Percentiles rank a stretch among this genome's conserved stretches.
Conservation (phyloP, 2,888 invertebrate genomes). For the Clunio marinus region DNA sequence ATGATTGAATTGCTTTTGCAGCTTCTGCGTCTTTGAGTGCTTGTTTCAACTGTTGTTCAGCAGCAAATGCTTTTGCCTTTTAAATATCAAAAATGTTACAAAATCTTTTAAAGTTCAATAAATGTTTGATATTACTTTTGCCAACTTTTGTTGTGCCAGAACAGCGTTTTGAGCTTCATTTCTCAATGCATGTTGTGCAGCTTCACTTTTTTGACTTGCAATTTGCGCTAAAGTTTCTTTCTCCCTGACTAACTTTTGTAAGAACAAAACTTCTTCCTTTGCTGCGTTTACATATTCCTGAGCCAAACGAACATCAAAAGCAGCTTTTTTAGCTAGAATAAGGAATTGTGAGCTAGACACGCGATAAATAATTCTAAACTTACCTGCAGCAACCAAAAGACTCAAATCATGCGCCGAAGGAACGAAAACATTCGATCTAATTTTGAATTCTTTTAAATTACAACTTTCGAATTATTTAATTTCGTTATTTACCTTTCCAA, state of each 20-base stretch:
- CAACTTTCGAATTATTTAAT: too few species aligned
- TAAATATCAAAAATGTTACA: not conserved
- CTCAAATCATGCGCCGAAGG: not conserved
- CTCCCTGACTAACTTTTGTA: conserved; percentile 2
- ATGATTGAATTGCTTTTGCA: conserved; percentile 13
- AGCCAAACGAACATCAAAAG: not conserved
- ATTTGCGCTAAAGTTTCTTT: conserved; percentile 16
- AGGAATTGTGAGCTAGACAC: too few species aligned
- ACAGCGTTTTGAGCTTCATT: conserved; percentile 9
- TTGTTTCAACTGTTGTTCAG: not conserved
- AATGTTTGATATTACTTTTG: not conserved
- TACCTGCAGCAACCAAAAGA: conserved; percentile 11
- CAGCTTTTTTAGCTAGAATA: conserved; percentile 23
- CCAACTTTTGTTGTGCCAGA: conserved; percentile 17
- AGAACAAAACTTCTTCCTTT: conserved; percentile 18
- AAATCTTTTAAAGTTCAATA: not conserved
- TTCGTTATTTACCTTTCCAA: not conserved
- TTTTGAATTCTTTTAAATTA: too few species aligned
- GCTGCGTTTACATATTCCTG: conserved; percentile 15
- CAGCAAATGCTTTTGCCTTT: conserved; percentile 10
- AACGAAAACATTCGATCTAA: not conserved
- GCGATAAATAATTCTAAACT: too few species aligned
- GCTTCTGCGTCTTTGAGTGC: conserved; percentile 20
- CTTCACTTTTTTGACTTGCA: conserved; percentile 24
- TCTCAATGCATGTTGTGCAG: not conserved